These are phyloP conservation scores for Cylloceria caligata DNA, from an alignment of 2,888 invertebrate species.

Conservation along the genomic window DNA sequence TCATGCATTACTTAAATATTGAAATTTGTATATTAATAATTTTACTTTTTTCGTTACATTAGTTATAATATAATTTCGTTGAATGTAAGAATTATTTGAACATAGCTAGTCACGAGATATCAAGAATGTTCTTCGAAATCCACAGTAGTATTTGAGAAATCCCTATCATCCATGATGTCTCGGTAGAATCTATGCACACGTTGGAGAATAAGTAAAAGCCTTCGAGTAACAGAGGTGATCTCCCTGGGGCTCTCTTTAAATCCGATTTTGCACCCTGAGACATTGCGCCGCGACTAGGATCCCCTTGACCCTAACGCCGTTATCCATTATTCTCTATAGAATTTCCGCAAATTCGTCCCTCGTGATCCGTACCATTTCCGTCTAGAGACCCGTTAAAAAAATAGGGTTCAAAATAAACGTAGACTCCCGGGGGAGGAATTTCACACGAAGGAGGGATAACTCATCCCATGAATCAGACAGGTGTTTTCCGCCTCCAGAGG, in stretches of 20 bases:
- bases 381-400: constrained; percentile 42
- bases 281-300: constrained; percentile 52
- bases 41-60: not conserved
- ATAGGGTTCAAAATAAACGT: constrained; percentile 17
- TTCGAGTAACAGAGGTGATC: constrained; percentile 34
- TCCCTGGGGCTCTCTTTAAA: constrained; percentile 66
- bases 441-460: constrained; percentile 2
- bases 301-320: constrained; percentile 43
- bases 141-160: constrained; percentile 5
- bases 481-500: constrained; percentile 19
- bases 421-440: constrained; percentile 21
- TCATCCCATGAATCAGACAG: constrained; percentile 52
- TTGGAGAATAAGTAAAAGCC: constrained; percentile 19
- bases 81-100: not conserved
- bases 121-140: not conserved
- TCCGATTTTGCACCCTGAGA: constrained; percentile 59
- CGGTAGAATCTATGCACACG: constrained; percentile 29
- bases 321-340: constrained; percentile 31
- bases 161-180: constrained; percentile 16
- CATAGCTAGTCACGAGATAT: not conserved
- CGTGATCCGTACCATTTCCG: constrained; percentile 29
- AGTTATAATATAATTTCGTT: not conserved
- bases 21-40: not conserved
- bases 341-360: constrained; percentile 62
- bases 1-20: not conserved